phyloP scores from a whole-genome alignment of 2,888 invertebrate species.

The Rhyacophila evoluta region DNA sequence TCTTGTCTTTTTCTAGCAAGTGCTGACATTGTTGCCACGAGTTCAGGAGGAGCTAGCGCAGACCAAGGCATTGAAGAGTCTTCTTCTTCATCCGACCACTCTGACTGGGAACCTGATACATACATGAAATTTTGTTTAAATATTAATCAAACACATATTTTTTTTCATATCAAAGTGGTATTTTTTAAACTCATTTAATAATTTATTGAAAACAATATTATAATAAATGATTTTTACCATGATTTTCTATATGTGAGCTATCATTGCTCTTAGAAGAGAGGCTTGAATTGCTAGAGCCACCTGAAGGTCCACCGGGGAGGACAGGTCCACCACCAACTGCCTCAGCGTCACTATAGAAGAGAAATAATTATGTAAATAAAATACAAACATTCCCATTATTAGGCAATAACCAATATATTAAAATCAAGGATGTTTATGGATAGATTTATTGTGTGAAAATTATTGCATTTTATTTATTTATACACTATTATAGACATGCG shows the following conservation, averaged over 20 bases:
- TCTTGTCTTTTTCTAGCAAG: conserved; percentile 66
- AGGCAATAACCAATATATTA: no score
- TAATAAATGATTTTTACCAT: conserved; percentile 59
- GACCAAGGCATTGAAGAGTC: conserved; percentile 65
- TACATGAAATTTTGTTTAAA: no score
- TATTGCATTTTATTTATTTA: no score
- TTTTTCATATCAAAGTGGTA: no score
- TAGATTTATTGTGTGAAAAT: no score
- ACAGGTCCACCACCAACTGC: conserved; percentile 61
- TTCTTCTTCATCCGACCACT: conserved; percentile 68
- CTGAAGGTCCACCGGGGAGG: conserved; percentile 60
- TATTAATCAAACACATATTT: no score
- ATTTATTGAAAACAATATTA: neutral
- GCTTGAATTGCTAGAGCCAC: conserved; percentile 69
- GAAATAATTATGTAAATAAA: no score
- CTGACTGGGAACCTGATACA: conserved; percentile 63
- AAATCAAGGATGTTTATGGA: no score
- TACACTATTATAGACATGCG: no score
- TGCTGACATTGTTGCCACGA: conserved; percentile 62
- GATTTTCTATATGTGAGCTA: conserved; percentile 66
- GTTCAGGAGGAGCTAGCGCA: conserved; percentile 63
- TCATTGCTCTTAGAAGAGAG: conserved; percentile 68
- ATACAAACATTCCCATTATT: no score
- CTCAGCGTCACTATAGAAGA: conserved; percentile 65
- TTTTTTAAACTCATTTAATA: no score